phyloP scores from a whole-genome alignment of 2,797 vertebrate species.

The Poecile montanus region DNA sequence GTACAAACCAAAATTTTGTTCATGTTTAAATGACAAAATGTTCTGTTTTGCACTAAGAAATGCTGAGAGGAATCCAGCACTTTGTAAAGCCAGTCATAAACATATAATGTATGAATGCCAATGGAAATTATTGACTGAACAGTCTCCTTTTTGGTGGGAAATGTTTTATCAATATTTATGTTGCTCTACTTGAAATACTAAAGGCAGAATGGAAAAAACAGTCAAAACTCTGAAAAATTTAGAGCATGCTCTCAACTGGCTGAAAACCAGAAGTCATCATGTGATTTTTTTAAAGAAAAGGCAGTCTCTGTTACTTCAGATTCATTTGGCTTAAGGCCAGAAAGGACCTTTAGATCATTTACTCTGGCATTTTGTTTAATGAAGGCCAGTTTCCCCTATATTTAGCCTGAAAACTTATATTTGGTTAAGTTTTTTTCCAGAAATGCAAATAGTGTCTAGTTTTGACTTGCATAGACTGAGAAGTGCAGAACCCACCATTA shows the following conservation, averaged over 20 bases:
- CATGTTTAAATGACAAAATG: background rate
- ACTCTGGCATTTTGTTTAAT: background rate
- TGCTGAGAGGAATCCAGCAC: background rate
- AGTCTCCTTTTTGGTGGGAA: conserved; percentile 34
- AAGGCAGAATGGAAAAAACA: background rate
- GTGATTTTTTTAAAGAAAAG: background rate
- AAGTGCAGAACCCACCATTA: background rate
- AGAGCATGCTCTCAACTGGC: background rate
- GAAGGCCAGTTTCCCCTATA: background rate
- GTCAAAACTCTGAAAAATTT: conserved; percentile 2
- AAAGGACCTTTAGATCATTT: background rate
- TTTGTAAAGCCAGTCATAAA: background rate
- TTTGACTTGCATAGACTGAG: background rate
- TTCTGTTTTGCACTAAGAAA: background rate
- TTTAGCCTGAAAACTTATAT: background rate
- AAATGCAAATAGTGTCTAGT: background rate
- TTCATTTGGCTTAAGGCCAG: background rate
- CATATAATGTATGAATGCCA: background rate
- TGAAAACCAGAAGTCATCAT: background rate
- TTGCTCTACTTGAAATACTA: conserved; percentile 8
- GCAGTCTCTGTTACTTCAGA: background rate
- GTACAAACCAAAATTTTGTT: background rate
- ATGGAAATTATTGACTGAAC: conserved; percentile 15
- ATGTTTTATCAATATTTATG: conserved; percentile 37
- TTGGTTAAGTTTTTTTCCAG: background rate